phyloP scores from a whole-genome alignment of 2,888 invertebrate genomes.

The Euclidia mi region DNA sequence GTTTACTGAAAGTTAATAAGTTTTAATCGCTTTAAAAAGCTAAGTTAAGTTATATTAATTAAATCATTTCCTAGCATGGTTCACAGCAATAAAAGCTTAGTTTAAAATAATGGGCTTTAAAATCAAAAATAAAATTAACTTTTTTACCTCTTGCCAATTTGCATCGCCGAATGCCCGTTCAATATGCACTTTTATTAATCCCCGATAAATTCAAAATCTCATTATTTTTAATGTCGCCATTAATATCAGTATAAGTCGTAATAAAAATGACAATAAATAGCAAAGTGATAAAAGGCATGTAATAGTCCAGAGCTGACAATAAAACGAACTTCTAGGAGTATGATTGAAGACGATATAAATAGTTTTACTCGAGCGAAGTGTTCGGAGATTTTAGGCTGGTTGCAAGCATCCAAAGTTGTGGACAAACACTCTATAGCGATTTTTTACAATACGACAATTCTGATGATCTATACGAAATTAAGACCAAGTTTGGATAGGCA shows the following conservation, averaged over 20 bases:
- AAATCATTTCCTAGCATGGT: too few relatives aligned
- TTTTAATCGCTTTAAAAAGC: too few relatives aligned
- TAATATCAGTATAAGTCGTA: conserved; percentile 5
- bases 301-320: conserved; percentile 39
- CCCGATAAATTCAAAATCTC: neutral
- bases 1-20: too few relatives aligned
- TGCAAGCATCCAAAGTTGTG: neutral
- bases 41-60: too few relatives aligned
- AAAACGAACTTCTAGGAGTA: conserved; percentile 40
- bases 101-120: too few relatives aligned
- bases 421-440: too few relatives aligned
- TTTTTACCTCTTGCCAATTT: too few relatives aligned
- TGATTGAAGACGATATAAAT: conserved; percentile 47
- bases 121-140: too few relatives aligned
- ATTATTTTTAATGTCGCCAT: conserved; percentile 5
- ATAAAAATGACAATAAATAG: conserved; percentile 22
- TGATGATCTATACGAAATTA: too few relatives aligned
- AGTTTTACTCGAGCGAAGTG: conserved; percentile 43
- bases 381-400: conserved; percentile 10
- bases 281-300: conserved; percentile 35
- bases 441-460: too few relatives aligned
- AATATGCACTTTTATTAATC: conserved; percentile 2
- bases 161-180: neutral
- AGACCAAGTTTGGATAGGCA: too few relatives aligned
- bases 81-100: too few relatives aligned